phyloP scores from a whole-genome alignment of 2,797 vertebrate species.

The Serranus cabrilla region DNA sequence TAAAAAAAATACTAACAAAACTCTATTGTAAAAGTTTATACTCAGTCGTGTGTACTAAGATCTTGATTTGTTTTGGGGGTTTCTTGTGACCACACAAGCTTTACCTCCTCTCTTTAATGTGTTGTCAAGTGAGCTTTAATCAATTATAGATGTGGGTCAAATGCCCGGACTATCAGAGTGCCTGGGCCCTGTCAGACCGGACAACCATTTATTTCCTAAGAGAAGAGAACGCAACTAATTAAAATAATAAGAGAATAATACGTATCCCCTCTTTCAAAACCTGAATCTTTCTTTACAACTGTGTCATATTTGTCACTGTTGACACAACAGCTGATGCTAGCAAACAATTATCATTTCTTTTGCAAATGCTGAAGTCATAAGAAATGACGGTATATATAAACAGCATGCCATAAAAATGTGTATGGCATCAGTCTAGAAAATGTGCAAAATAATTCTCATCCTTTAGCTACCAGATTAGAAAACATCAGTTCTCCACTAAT shows the following conservation, averaged over 20 bases:
- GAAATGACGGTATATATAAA: conserved; percentile 9
- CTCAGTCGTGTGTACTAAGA: neutral
- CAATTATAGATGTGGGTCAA: conserved; percentile 2
- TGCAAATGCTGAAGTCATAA: conserved; percentile 10
- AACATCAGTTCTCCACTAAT: conserved; percentile 17
- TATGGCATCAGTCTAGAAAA: conserved; percentile 53
- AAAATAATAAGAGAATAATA: conserved; percentile 21
- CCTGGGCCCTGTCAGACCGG: conserved; percentile 14
- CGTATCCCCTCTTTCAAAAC: neutral
- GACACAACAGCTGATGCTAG: neutral
- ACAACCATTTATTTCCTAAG: conserved; percentile 16
- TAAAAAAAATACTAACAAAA: neutral
- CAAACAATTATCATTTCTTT: neutral
- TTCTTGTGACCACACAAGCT: neutral
- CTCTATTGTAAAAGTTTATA: conserved; percentile 49
- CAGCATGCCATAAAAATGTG: conserved; percentile 20
- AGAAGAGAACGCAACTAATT: neutral
- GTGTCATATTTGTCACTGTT: neutral
- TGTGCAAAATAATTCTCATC: conserved; percentile 50
- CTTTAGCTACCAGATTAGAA: conserved; percentile 20
- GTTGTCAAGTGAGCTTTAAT: conserved; percentile 20
- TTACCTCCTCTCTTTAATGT: neutral
- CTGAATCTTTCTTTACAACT: conserved; percentile 5
- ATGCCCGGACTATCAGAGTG: conserved; percentile 6
- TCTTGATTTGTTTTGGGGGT: conserved; percentile 18